Percentiles rank a stretch among this genome's conserved stretches.
These are phyloP conservation scores for Myotis findleyi DNA, from an alignment of 2,797 vertebrate species.

Conservation along the genomic window DNA sequence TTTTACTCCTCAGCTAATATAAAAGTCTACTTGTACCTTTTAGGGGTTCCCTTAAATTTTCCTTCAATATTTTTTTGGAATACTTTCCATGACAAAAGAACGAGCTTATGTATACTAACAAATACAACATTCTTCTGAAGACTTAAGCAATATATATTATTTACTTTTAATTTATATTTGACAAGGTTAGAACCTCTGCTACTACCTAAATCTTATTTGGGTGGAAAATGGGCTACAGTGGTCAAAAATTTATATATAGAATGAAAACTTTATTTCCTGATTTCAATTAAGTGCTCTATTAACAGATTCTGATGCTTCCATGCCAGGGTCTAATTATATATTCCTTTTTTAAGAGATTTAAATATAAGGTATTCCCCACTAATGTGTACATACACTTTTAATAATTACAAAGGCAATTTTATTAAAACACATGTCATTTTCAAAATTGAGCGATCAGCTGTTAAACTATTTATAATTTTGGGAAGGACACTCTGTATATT, in stretches of 20 bases:
- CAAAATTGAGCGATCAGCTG: no score
- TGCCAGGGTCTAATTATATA: not conserved
- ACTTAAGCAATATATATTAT: not conserved
- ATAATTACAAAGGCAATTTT: no score
- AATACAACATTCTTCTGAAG: not conserved
- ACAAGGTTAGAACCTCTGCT: not conserved
- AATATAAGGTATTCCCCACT: not conserved
- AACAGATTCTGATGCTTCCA: not conserved
- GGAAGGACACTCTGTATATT: not conserved
- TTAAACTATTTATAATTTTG: no score
- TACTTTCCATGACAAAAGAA: not conserved
- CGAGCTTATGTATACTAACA: slow-evolving; percentile 13
- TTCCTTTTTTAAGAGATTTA: not conserved
- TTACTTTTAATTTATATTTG: slow-evolving; percentile 3
- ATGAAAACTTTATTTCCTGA: not conserved
- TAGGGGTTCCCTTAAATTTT: not conserved
- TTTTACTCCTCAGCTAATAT: not conserved
- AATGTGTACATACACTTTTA: no score
- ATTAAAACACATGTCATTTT: no score
- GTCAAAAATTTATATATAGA: not conserved
- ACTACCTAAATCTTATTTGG: not conserved
- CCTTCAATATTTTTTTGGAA: not conserved
- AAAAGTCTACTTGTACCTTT: not conserved
- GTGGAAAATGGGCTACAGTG: not conserved
- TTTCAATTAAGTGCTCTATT: not conserved